Evolutionary conservation across 2,113 vertebrate genomes (phyloP).

Genomic region (Neomonachus schauinslandi): DNA sequence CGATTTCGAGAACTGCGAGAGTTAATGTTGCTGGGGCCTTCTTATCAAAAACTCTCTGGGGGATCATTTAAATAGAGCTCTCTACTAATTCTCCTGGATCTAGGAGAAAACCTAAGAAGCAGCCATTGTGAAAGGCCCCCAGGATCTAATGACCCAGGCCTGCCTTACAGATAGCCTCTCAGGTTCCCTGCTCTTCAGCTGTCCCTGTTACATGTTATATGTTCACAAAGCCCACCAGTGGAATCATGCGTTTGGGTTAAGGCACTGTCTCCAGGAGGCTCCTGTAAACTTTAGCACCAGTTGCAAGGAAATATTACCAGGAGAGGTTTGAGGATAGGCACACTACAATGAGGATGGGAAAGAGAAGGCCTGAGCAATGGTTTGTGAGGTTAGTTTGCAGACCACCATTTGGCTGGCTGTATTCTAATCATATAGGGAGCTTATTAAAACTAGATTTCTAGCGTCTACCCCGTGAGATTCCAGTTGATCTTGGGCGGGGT

Average conservation of each 20-base stretch:
- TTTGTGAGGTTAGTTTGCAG: neutral
- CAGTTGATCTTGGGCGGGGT: neutral
- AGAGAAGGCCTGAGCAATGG: neutral
- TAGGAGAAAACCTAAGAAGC: neutral
- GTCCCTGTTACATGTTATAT: neutral
- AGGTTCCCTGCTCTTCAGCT: neutral
- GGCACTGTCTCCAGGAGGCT: neutral
- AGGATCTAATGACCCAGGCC: neutral
- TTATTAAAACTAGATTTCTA: conserved; percentile 43
- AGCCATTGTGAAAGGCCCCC: neutral
- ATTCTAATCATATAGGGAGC: neutral
- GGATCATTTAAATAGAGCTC: neutral
- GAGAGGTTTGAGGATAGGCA: neutral
- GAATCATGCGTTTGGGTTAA: neutral
- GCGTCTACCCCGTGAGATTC: neutral
- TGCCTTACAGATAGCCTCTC: neutral
- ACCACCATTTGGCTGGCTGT: neutral
- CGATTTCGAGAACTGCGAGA: conserved; percentile 4
- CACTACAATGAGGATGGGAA: neutral
- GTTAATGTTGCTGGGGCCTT: conserved; percentile 19
- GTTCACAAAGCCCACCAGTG: neutral
- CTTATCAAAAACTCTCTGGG: conserved; percentile 49
- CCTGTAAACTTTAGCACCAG: neutral
- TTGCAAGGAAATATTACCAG: neutral
- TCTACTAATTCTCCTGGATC: conserved; percentile 25